Base-by-base conservation (phyloP, 2,113 vertebrate genomes). In the Ammodytes dubius region DNA sequence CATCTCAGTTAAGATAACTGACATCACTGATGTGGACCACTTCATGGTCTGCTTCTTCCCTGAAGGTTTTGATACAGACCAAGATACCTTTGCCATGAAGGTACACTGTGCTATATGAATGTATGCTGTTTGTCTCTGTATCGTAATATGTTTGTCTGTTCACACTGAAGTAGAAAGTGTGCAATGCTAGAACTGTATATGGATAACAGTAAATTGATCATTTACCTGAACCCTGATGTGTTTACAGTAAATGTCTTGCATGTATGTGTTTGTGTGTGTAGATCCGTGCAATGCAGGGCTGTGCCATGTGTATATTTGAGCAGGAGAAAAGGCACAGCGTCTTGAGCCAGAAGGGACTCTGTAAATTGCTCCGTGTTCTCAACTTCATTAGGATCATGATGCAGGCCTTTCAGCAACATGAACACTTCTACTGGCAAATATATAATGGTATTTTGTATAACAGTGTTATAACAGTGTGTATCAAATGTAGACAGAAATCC, bases 11-110 rank as follows among this genome's bases (percentile, higher is more conserved):
- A 88, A 81, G 68, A 85, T 95, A 65, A 95, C 96, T 57, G 94
- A 95, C 58, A 83, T 94, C 70, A 87, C 73, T 74, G 95, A 97
- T 71, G 92, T 95, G 65, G 85, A 95, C n/a, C 74, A 72, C 3
- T 96, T 99, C 86, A 96, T 94, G 86, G 67, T 87, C 37, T 83
- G 79, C 59, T 98, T 97, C 93, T 99, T 99, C 45, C 96, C 96
- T 47, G 89, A 95, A 60, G 97, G 97, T 49, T 79, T 96, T 83
- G 94, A 93, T 75, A 89, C 95, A 63, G 90, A 96, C 82, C 94
- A 83, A 70, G 95, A 96, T 59, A 52, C 3, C 7, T 89, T 96
- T 81, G 94, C 79, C 67, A 96, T 99, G 95, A 94, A 96, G 89
- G 79, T 88, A 92, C 12, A 46, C 3, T 63, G 15, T n/a, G 46